Conservation (phyloP, 2,113 vertebrate species). For the Orientallactaga bullata region DNA sequence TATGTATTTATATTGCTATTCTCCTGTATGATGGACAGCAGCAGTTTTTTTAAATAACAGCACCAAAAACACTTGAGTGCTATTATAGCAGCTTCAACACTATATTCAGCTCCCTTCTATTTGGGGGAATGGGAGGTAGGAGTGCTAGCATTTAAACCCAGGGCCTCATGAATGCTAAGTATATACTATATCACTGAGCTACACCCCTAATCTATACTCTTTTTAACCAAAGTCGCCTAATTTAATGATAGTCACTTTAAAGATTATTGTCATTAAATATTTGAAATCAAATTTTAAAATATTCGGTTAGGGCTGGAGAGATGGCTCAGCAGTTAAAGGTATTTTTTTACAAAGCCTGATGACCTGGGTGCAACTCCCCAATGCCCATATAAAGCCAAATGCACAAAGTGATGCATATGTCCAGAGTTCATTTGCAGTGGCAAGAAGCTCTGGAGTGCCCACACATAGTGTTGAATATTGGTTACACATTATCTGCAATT, state of each 20-base stretch:
- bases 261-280: slow-evolving; percentile 38
- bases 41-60: neutral
- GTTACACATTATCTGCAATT: too few relatives aligned
- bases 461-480: too few relatives aligned
- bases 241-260: slow-evolving; percentile 45
- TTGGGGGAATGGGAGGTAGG: neutral
- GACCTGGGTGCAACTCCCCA: too few relatives aligned
- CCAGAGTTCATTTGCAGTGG: too few relatives aligned
- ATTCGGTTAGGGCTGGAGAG: neutral
- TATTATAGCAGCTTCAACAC: neutral
- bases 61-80: neutral
- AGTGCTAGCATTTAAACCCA: neutral
- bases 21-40: neutral
- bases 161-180: neutral
- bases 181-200: neutral
- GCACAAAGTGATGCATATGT: too few relatives aligned
- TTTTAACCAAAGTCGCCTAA: slow-evolving; percentile 58
- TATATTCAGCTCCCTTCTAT: neutral
- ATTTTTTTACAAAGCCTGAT: too few relatives aligned
- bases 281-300: slow-evolving; percentile 41
- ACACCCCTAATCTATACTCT: slow-evolving; percentile 1
- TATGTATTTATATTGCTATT: neutral
- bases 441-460: too few relatives aligned
- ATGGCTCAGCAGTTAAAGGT: too few relatives aligned
- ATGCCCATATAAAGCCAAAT: too few relatives aligned